Evolutionary conservation across 2,888 invertebrate species (phyloP).

Genomic region (Mantis religiosa): DNA sequence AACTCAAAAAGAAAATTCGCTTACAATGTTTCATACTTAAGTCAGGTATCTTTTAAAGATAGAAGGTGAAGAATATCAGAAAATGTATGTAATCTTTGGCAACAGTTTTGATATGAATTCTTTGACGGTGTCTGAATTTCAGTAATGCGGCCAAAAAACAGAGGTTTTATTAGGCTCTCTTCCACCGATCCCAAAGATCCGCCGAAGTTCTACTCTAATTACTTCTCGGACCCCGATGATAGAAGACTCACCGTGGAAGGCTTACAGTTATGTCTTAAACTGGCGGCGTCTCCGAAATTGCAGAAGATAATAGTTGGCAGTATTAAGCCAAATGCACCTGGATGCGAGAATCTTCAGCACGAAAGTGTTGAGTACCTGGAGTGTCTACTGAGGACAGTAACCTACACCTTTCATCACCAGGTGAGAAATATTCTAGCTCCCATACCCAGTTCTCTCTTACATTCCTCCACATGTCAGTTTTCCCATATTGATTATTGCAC

Average conservation of each 20-base stretch:
- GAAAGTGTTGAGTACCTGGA: conserved; percentile 84
- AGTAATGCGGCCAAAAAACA: conserved; percentile 73
- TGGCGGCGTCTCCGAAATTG: conserved; percentile 75
- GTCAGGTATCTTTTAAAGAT: no score
- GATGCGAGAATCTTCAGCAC: conserved; percentile 66
- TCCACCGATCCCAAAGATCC: conserved; percentile 76
- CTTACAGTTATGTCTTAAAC: conserved; percentile 38
- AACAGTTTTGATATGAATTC: no score
- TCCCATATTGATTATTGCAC: no score
- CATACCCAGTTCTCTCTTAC: no score
- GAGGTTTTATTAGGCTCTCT: conserved; percentile 77
- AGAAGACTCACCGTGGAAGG: conserved; percentile 35
- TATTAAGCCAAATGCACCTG: conserved; percentile 74
- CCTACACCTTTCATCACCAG: conserved; percentile 78
- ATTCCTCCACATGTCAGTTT: no score
- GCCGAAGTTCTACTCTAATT: conserved; percentile 87
- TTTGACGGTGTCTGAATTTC: not conserved
- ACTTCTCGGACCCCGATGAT: conserved; percentile 63
- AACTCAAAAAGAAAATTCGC: no score
- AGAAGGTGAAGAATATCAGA: no score
- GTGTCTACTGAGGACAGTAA: conserved; percentile 76
- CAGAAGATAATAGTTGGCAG: conserved; percentile 75
- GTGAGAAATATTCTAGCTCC: conserved; percentile 39
- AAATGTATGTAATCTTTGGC: no score
- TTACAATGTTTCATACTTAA: no score